Percentiles rank a stretch among this genome's conserved stretches.
phyloP scores from a whole-genome alignment of 2,888 invertebrate species.

The Polydrusus pterygomalis region DNA sequence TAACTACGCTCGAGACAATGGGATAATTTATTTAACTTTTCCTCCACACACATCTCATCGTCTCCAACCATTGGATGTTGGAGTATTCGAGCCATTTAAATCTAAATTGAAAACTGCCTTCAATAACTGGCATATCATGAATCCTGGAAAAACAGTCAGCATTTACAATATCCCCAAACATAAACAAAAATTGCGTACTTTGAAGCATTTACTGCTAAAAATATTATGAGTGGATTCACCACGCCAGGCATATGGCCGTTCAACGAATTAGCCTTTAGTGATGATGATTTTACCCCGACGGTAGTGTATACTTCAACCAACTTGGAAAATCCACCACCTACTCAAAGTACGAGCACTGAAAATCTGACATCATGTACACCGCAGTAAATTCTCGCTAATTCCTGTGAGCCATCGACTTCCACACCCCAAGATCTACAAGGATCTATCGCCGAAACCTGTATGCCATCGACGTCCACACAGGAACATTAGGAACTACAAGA shows the following conservation, averaged over 20 bases:
- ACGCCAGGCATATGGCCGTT: slow-evolving; percentile 1
- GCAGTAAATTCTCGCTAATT: background rate
- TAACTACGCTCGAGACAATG: too few relatives aligned
- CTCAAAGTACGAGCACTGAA: background rate
- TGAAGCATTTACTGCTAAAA: slow-evolving; percentile 22
- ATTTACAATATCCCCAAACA: too few relatives aligned
- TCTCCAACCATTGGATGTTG: too few relatives aligned
- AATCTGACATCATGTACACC: background rate
- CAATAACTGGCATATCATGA: too few relatives aligned
- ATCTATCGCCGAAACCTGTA: background rate
- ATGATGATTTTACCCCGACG: slow-evolving; percentile 19
- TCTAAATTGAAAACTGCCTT: too few relatives aligned
- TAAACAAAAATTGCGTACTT: too few relatives aligned
- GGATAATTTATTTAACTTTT: too few relatives aligned
- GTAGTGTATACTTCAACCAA: slow-evolving; percentile 17
- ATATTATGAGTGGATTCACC: slow-evolving; percentile 16
- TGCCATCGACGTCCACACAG: background rate
- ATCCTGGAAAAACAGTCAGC: too few relatives aligned
- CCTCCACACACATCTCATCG: too few relatives aligned
- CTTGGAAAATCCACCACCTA: slow-evolving; percentile 1
- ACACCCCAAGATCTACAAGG: background rate
- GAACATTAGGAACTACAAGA: background rate
- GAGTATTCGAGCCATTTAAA: too few relatives aligned
- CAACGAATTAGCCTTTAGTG: slow-evolving; percentile 7
- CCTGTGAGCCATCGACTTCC: too few relatives aligned